Evolutionary conservation across 2,797 vertebrate genomes (phyloP).

Genomic region (Neoniphon sammara): DNA sequence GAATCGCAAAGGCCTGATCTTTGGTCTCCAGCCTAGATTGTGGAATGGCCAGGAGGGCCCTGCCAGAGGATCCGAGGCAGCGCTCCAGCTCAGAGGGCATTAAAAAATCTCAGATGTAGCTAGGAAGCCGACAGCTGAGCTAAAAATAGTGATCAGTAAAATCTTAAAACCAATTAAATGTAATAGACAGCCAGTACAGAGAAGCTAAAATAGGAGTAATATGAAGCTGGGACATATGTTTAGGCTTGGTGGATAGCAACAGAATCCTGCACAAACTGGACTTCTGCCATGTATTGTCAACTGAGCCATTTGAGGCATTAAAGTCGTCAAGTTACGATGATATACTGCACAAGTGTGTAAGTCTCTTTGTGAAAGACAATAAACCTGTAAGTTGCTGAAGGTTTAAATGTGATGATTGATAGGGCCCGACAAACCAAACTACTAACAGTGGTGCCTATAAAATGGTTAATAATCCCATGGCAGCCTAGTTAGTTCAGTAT

Average conservation of each 20-base stretch:
- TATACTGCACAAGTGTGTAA: neutral
- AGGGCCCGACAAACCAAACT: neutral
- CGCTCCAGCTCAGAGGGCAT: constrained; percentile 53
- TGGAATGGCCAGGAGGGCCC: constrained; percentile 23
- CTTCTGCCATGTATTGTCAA: neutral
- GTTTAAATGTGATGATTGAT: constrained; percentile 12
- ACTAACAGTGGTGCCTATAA: neutral
- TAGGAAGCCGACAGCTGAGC: constrained; percentile 50
- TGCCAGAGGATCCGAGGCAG: constrained; percentile 54
- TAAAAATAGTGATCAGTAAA: constrained; percentile 16
- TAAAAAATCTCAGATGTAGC: constrained; percentile 47
- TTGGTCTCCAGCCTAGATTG: constrained; percentile 43
- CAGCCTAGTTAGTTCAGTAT: neutral
- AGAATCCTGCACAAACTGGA: neutral
- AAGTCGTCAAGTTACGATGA: neutral
- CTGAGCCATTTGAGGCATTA: neutral
- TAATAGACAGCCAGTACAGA: neutral
- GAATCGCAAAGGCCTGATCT: constrained; percentile 49
- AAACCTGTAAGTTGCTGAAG: neutral
- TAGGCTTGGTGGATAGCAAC: neutral
- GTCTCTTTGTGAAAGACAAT: neutral
- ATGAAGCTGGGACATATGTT: constrained; percentile 8
- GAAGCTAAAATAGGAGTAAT: constrained; percentile 8
- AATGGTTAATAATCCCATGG: neutral
- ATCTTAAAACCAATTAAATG: neutral